Evolutionary conservation across 2,888 invertebrate species (phyloP).

Genomic region (Drosophila glabriapex): DNA sequence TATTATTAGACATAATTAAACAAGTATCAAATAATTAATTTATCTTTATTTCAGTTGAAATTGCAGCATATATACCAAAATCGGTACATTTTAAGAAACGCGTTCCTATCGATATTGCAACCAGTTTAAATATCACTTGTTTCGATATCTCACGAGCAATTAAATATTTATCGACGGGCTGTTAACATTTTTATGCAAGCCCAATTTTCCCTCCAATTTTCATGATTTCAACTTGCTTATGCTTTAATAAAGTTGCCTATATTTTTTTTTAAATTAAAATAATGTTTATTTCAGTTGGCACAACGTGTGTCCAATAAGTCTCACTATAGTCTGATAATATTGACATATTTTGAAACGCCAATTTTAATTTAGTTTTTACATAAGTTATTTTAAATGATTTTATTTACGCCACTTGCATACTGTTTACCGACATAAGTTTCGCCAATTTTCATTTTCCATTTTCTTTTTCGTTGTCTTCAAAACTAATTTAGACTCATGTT

Average conservation of each 20-base stretch:
- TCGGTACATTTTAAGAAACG: neutral
- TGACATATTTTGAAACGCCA: neutral
- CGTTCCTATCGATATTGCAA: neutral
- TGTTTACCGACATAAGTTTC: neutral
- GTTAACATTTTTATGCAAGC: neutral
- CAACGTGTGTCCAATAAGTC: neutral
- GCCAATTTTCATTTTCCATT: neutral
- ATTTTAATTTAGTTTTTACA: neutral
- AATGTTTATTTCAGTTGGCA: neutral
- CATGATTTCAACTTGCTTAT: constrained; percentile 1
- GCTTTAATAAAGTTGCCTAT: neutral
- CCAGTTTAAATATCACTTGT: neutral
- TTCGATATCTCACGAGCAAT: neutral
- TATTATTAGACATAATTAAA: neutral
- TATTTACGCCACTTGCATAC: neutral
- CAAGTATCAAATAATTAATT: neutral
- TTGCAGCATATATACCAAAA: neutral
- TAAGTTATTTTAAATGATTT: neutral
- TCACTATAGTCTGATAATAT: neutral
- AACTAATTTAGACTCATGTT: constrained; percentile 1
- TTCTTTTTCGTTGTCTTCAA: neutral
- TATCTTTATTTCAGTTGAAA: neutral
- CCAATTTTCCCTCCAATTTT: constrained; percentile 36
- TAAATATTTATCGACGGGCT: constrained; percentile 12
- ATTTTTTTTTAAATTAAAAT: neutral